Base-by-base conservation (phyloP, 2,797 vertebrate genomes). In the Mastacembelus armatus region DNA sequence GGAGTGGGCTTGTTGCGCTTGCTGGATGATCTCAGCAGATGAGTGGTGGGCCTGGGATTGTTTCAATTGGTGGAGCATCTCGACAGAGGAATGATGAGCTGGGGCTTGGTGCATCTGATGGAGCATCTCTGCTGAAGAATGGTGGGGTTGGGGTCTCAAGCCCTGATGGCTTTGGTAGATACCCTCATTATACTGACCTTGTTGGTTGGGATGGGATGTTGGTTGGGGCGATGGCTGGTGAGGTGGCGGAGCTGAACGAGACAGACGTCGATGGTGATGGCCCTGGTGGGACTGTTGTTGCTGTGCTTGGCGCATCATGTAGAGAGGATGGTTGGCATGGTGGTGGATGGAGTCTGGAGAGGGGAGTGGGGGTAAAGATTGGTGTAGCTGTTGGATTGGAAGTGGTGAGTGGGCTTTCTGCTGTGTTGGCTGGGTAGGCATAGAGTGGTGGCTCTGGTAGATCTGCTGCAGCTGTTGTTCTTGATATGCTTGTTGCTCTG, bases 391-490 rank as follows among this genome's bases (percentile, higher is more conserved):
- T 52, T 92, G 92, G 15, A 89, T 80, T 32, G 85, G 73, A 32
- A 91, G 77, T 15, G 91, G 91, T 1, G 90, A 88, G 59, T 84
- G 86, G 42, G 83, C 26, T 47, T 89, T 86, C 66, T 87, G 90
- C 19, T 88, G 89, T 2, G 93, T 90, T 59, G 91, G 88, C 71
- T 94, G 92, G 29, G 76, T 78, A 1, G 94, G 94, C 86, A 94
- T 92, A 0, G 93, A 94, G 66, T 93, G 93, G 79, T 93, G 93
- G 62, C 87, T 91, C 80, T 94, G 93, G 74, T 91, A 91, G 47
- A 92, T 84, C 65, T 87, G 82, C 15, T 89, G 81, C 64, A 85
- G 63, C 47, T 91, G 88, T 22, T 85, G 83, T 62, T 88, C 84
- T 21, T 91, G 69, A 73, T 92, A 87, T 15, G 82, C 52, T 4